phyloP scores from a whole-genome alignment of 2,888 invertebrate genomes.

The Epistrophella euchroma region DNA sequence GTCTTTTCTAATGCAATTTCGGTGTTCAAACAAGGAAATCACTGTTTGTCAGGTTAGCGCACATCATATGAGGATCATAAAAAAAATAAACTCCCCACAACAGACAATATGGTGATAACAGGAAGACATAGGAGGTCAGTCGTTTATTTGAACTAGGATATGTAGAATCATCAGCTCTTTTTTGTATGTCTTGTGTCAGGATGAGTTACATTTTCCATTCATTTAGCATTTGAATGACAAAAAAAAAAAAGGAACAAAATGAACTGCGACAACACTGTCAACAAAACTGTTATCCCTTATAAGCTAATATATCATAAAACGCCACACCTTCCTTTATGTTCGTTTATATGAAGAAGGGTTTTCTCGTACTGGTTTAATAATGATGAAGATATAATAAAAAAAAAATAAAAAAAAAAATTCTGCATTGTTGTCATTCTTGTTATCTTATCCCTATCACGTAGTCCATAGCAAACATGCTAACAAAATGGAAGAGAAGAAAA shows the following conservation, averaged over 20 bases:
- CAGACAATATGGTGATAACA: conserved; percentile 47
- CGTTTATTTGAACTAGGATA: conserved; percentile 37
- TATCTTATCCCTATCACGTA: conserved; percentile 26
- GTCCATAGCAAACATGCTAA: not conserved
- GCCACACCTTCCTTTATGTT: conserved; percentile 55
- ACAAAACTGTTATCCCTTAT: conserved; percentile 51
- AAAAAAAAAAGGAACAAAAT: not conserved
- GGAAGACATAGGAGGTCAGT: conserved; percentile 40
- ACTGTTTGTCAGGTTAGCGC: conserved; percentile 45
- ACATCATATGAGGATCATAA: conserved; percentile 14
- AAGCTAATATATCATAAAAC: conserved; percentile 54
- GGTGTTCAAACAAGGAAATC: conserved; percentile 64
- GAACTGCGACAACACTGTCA: conserved; percentile 36
- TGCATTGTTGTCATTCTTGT: conserved; percentile 32
- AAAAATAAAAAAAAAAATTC: conserved; percentile 25
- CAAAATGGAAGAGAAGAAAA: conserved; percentile 24
- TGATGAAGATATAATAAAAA: conserved; percentile 18
- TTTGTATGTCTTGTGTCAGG: conserved; percentile 34
- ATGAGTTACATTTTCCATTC: conserved; percentile 50
- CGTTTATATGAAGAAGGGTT: not conserved
- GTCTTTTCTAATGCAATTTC: conserved; percentile 53
- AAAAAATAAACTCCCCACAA: not conserved
- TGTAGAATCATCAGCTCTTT: conserved; percentile 40
- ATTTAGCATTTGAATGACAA: conserved; percentile 13
- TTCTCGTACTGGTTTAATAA: not conserved